Evolutionary conservation across 2,113 vertebrate genomes (phyloP).

Genomic region (Numida meleagris): DNA sequence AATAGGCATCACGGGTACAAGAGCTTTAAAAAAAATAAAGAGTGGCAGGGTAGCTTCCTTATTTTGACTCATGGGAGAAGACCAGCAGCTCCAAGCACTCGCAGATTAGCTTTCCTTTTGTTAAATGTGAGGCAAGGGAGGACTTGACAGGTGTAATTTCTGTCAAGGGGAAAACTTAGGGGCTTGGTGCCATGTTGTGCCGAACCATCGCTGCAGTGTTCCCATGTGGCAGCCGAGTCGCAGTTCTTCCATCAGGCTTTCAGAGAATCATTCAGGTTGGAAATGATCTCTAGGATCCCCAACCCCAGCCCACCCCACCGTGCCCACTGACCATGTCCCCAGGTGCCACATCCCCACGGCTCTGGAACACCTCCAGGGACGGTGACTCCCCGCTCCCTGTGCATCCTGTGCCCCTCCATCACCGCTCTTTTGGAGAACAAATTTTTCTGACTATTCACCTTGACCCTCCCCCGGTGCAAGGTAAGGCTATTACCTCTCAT

Average conservation of each 20-base stretch:
- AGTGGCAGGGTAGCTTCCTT: not conserved
- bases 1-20: not conserved
- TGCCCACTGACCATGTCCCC: no score
- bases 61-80: not conserved
- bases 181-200: fast-evolving
- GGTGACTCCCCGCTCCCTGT: no score
- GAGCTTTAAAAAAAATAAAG: not conserved
- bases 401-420: no score
- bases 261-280: no score
- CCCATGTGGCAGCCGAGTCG: not conserved
- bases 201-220: not conserved
- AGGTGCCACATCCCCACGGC: no score
- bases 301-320: no score
- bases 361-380: no score
- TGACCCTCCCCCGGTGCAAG: no score
- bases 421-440: no score
- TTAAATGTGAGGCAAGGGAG: not conserved
- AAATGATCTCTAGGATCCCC: no score
- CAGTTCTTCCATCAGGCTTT: not conserved
- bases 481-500: no score
- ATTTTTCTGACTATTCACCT: no score
- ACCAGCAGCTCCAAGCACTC: not conserved
- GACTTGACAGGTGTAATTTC: not conserved
- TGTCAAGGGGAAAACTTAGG: not conserved
- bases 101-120: not conserved